Base-by-base conservation (phyloP, 2,888 invertebrate genomes). In the Noctua pronuba region DNA sequence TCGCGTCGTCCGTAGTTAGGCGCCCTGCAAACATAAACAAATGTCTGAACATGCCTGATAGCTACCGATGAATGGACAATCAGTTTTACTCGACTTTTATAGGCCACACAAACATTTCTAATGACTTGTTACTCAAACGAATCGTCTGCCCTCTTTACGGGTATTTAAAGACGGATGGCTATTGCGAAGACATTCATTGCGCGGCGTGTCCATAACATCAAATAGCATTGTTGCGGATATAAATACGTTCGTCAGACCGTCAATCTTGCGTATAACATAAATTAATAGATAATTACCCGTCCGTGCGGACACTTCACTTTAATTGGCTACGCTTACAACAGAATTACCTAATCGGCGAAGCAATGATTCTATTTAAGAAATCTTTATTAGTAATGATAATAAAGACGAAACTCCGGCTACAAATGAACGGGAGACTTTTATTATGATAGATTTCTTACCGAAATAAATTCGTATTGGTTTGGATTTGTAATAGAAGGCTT, bases 21-120 rank as follows among this genome's bases (percentile, higher is more conserved):
- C 89, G 92, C 88, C 90, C 88, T 88, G 91, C 90, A 92, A 93
- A 94, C 90, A 92, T 94, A 95, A 95, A 95, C 95, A 95, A 94
- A 94, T 90, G 89, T 91, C 91, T 92, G 90, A 84, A 88, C 87
- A 90, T 88, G 86, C 85, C 90, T 89, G 90, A 90, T 91, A 88
- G 85, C 86, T 84, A 83, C 88, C 85, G 87, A 87, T 89, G 89
- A 90, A 90, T 90, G 87, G 86, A 83, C 87, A 87, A 82, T 78
- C 68, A 82, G 75, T 84, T 88, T 85, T 83, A 83, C 83, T 80
- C 31, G 18, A 65, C 60, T 38, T 88, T 82, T 80, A 86, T 79
- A 75, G 66, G 64, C 55, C 35, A 58, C 67, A 76, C 74, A 75
- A 69, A 78, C 72, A 71, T 69, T 38, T 44, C 46, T 76, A 81